Conservation (phyloP, 1,140 invertebrate species). For the Ceratina australensis region DNA sequence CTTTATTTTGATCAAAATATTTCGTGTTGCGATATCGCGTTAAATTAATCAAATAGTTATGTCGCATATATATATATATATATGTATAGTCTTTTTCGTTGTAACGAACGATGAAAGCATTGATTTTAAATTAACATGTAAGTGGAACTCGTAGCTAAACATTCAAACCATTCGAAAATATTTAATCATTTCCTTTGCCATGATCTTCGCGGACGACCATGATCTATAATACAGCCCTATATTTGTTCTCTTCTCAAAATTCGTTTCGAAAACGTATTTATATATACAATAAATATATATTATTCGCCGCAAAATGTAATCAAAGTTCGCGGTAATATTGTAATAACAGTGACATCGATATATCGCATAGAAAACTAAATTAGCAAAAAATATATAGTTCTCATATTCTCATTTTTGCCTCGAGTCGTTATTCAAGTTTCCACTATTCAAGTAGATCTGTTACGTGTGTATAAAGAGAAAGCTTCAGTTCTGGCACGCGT, state of each 20-base stretch:
- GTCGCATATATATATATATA: not conserved
- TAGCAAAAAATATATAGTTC: constrained; percentile 46
- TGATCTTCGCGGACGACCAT: not conserved
- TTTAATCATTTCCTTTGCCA: not conserved
- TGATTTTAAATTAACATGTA: constrained; percentile 2
- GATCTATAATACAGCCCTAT: constrained; percentile 6
- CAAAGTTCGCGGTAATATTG: constrained; percentile 5
- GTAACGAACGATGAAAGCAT: not conserved
- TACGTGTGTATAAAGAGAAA: constrained; percentile 37
- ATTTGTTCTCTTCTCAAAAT: not conserved
- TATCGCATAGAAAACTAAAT: constrained; percentile 42
- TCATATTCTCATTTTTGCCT: constrained; percentile 27
- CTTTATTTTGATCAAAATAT: constrained; percentile 40
- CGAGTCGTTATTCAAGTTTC: constrained; percentile 23
- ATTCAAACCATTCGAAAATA: constrained; percentile 2
- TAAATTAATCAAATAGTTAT: constrained; percentile 28
- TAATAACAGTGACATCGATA: constrained; percentile 20
- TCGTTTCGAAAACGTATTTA: constrained; percentile 3
- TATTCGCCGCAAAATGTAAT: constrained; percentile 14
- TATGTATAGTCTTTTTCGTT: constrained; percentile 31
- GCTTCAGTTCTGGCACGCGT: constrained; percentile 43
- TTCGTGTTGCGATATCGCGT: constrained; percentile 2
- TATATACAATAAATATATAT: not conserved
- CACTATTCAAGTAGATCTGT: constrained; percentile 46
- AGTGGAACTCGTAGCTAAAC: not conserved